phyloP scores from a whole-genome alignment of 1,140 invertebrate genomes.

The Ips typographus region DNA sequence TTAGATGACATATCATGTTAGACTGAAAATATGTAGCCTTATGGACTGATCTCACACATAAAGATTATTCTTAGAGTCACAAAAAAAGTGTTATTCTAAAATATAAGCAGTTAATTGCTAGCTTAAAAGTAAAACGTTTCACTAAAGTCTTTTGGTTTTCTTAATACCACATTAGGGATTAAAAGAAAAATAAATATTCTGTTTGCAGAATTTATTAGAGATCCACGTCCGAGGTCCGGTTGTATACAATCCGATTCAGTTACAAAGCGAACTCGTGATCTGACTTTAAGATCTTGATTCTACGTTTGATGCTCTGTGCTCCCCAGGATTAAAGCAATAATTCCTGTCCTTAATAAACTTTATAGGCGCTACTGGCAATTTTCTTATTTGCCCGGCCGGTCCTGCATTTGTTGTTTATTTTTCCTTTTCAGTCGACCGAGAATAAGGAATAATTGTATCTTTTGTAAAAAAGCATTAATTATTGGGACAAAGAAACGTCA shows the following conservation, averaged over 20 bases:
- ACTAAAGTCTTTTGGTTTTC: too few relatives aligned
- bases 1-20: too few relatives aligned
- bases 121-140: too few relatives aligned
- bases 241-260: not conserved
- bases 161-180: too few relatives aligned
- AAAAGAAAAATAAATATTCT: too few relatives aligned
- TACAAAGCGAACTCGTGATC: not conserved
- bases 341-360: not conserved
- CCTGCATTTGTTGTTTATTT: not conserved
- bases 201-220: too few relatives aligned
- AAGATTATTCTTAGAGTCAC: too few relatives aligned
- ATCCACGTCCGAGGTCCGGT: too few relatives aligned
- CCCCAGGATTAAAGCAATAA: not conserved
- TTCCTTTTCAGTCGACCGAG: not conserved
- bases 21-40: too few relatives aligned
- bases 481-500: slow-evolving; percentile 12
- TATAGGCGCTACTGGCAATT: not conserved
- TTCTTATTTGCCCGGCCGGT: not conserved
- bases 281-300: slow-evolving; percentile 4
- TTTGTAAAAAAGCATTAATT: slow-evolving; percentile 12
- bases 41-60: too few relatives aligned
- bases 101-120: too few relatives aligned
- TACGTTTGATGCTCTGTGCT: not conserved
- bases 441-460: slow-evolving; percentile 10
- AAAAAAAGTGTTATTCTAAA: too few relatives aligned